A percentile compares a stretch with the other conserved stretches of the same genome.
Evolutionary conservation across 2,113 vertebrate species (phyloP).

Genomic region (Leiothrix lutea): DNA sequence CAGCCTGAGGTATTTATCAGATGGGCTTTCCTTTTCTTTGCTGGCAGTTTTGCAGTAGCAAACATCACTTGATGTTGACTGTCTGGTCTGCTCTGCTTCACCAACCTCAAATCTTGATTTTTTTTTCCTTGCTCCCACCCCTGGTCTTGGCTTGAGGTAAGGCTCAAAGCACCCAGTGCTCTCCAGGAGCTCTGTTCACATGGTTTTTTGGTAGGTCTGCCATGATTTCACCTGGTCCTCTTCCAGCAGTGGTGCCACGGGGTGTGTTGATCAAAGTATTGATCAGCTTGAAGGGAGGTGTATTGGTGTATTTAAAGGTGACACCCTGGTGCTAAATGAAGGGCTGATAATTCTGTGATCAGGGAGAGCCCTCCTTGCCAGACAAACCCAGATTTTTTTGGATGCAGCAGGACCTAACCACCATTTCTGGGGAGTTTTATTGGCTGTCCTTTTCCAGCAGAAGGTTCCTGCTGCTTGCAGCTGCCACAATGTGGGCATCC

Average conservation of each 20-base stretch:
- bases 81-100: neutral
- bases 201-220: neutral
- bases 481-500: neutral
- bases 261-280: neutral
- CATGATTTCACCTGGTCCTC: neutral
- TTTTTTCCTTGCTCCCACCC: fast-evolving
- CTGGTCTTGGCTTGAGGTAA: fast-evolving
- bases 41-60: neutral
- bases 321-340: conserved; percentile 15
- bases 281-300: neutral
- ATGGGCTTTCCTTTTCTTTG: neutral
- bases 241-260: neutral
- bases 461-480: neutral
- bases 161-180: neutral
- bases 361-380: neutral
- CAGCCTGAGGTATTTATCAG: neutral
- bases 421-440: neutral
- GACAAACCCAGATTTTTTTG: neutral
- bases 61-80: fast-evolving
- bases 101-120: neutral
- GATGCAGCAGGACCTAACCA: neutral
- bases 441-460: neutral
- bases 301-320: neutral
- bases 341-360: neutral
- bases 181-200: neutral